phyloP scores from a whole-genome alignment of 2,113 vertebrate genomes.

The Rhinoderma darwinii region DNA sequence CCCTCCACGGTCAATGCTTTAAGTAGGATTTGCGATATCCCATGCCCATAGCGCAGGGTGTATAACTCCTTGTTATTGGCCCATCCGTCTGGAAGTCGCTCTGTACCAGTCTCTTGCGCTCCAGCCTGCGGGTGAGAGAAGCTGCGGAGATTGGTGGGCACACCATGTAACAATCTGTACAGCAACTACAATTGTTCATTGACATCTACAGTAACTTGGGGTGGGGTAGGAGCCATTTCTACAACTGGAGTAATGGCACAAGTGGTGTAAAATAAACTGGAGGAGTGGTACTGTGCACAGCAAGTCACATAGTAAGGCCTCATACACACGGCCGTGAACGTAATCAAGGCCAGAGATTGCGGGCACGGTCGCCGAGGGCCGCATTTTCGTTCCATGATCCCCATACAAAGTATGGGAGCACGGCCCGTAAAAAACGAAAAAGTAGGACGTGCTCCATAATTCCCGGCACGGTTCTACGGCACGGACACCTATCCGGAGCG shows the following conservation, averaged over 20 bases:
- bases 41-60: conserved; percentile 81
- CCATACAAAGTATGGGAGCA: no score
- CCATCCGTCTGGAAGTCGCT: conserved; percentile 86
- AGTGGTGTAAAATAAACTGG: neutral
- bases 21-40: conserved; percentile 75
- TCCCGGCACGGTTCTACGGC: no score
- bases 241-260: neutral
- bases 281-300: no score
- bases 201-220: neutral
- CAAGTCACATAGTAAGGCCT: no score
- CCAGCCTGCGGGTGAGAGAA: conserved; percentile 67
- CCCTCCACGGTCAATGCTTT: conserved; percentile 88
- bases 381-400: no score
- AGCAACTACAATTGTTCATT: neutral
- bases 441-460: no score
- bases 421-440: no score
- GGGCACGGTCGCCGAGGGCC: no score
- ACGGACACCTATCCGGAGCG: no score
- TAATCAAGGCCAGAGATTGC: no score
- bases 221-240: neutral
- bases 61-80: conserved; percentile 87
- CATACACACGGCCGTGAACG: no score
- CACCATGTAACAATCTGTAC: neutral
- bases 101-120: conserved; percentile 81
- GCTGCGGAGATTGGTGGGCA: neutral